Percentiles rank a stretch among this genome's conserved stretches.
Evolutionary conservation across 2,113 vertebrate genomes (phyloP).

Genomic region (Cynoglossus semilaevis): DNA sequence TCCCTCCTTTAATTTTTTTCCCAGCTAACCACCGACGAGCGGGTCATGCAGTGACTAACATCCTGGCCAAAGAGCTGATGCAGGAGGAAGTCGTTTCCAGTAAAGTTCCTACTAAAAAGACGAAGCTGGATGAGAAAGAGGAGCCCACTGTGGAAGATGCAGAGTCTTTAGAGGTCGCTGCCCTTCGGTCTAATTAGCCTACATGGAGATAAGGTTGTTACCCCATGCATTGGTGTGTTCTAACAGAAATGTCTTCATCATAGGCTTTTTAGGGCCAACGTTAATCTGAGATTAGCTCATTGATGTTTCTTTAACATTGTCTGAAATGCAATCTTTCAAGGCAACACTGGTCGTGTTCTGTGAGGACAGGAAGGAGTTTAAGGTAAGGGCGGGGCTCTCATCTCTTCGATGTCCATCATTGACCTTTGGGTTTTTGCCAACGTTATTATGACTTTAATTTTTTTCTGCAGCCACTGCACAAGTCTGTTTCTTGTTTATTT

Average conservation of each 20-base stretch:
- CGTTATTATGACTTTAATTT: constrained; percentile 18
- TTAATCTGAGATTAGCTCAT: constrained; percentile 11
- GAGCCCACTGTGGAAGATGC: constrained; percentile 52
- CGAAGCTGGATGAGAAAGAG: constrained; percentile 36
- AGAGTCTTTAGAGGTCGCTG: constrained; percentile 59
- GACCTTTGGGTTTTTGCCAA: constrained; percentile 32
- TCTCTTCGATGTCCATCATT: constrained; percentile 14
- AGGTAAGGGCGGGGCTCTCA: constrained; percentile 25
- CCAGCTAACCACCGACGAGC: constrained; percentile 84
- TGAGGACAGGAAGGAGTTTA: constrained; percentile 13
- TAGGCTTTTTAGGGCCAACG: constrained; percentile 30
- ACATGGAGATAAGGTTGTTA: background rate
- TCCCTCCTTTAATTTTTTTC: constrained; percentile 18
- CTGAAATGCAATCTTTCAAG: constrained; percentile 22
- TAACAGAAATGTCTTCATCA: constrained; percentile 13
- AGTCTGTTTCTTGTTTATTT: constrained; percentile 24
- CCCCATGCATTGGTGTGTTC: constrained; percentile 3
- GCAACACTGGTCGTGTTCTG: constrained; percentile 28
- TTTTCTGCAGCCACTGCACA: constrained; percentile 34
- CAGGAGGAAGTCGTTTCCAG: constrained; percentile 73
- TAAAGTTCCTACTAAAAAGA: constrained; percentile 34
- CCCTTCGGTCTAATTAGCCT: constrained; percentile 64
- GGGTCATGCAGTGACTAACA: constrained; percentile 83
- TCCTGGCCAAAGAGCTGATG: constrained; percentile 85
- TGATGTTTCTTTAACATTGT: constrained; percentile 3